Evolutionary conservation across 2,113 vertebrate species (phyloP), one percentile per base, ranked within the genome.

Genomic region (Cyphomyrus plagiostoma): DNA sequence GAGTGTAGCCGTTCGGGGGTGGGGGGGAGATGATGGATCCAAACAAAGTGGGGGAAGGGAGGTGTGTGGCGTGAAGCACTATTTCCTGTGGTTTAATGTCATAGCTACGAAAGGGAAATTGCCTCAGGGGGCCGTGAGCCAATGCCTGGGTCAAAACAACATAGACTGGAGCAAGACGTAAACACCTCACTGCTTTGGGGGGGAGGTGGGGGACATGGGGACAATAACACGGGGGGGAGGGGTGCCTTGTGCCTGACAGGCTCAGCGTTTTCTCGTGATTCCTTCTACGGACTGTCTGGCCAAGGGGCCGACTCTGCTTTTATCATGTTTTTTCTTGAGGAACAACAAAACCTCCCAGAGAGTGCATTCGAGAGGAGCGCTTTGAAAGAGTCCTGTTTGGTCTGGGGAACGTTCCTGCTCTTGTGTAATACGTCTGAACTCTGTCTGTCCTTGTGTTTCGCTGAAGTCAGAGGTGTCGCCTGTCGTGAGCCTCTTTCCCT

Each of bases 71-170:
- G 56, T 74, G 56, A 80, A 82, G 62, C 92, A 88, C 92, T 92
- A 92, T 93, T 93, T 93, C 91, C 93, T 90, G 74, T 49, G 91
- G 45, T 89, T 77, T 89, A 88, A 49, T 89, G 83, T 90, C 80
- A 39, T 50, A 26, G 88, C 80, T 85, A 87, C 48, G 42, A 85
- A 92, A 89, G 26, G 91, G 90, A 91, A 93, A 91, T 77, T n/a
- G 56, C 82, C 82, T 91, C 42, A 30, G 49, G 50, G 50, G 35
- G 86, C 50, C 13, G 49, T 52, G 46, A 46, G 88, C 53, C 89
- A 91, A 62, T 45, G 39, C 45, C 52, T 90, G 90, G 90, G 88
- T 90, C 88, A 92, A 91, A 92, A 92, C 90, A 91, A 90, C 88
- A 83, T 58, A 87, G 58, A 86, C 42, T 87, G 49, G 56, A 53